phyloP scores from a whole-genome alignment of 2,888 invertebrate species.

The Muschampia plurimacula region DNA sequence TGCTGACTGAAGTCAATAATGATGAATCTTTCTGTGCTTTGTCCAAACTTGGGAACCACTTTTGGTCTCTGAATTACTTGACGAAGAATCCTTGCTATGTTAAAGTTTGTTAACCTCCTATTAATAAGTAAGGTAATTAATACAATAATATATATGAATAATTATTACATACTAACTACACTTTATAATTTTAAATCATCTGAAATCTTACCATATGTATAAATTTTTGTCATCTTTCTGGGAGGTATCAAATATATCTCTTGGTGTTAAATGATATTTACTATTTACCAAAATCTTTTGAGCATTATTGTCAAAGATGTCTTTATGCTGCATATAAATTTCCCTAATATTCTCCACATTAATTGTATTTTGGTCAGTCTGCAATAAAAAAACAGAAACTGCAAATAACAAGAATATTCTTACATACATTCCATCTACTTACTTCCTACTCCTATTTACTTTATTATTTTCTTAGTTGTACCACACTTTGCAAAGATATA shows the following conservation, averaged over 20 bases:
- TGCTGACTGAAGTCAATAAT: constrained; percentile 90
- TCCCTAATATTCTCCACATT: constrained; percentile 82
- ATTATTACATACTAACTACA: not conserved
- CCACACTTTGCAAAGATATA: no score
- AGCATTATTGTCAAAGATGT: constrained; percentile 87
- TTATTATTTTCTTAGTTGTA: no score
- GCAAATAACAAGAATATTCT: no score
- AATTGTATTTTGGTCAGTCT: constrained; percentile 87
- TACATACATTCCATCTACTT: no score
- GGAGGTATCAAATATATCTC: constrained; percentile 62
- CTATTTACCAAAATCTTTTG: constrained; percentile 81
- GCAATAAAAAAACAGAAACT: constrained; percentile 47
- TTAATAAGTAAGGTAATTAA: not conserved
- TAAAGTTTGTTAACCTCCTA: constrained; percentile 93
- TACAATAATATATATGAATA: not conserved
- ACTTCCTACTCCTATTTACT: no score
- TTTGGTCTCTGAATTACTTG: constrained; percentile 90
- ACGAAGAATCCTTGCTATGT: constrained; percentile 89
- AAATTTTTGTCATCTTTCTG: constrained; percentile 54
- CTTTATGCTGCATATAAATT: constrained; percentile 85
- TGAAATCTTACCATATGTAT: constrained; percentile 66
- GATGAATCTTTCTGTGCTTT: constrained; percentile 91
- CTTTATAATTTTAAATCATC: not conserved
- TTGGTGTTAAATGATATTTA: constrained; percentile 67
- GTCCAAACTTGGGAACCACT: constrained; percentile 90